Evolutionary conservation across 2,888 invertebrate species (phyloP).

Genomic region (Arctia plantaginis): DNA sequence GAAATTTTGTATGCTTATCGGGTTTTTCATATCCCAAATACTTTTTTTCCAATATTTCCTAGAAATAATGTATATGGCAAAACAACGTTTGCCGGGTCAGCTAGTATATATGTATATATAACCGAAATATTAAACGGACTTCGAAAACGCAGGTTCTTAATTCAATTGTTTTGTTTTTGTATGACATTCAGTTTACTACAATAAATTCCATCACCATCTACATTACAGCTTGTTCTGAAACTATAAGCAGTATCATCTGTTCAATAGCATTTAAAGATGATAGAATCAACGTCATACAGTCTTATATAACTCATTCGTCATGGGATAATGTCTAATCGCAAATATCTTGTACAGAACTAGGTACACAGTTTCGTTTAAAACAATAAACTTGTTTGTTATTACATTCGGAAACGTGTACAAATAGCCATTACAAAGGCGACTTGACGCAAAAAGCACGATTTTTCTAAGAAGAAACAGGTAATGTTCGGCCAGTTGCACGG

Average conservation of each 20-base stretch:
- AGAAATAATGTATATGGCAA: no score
- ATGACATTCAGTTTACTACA: background rate
- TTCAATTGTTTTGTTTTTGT: no score
- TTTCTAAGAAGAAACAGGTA: constrained; percentile 9
- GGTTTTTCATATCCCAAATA: no score
- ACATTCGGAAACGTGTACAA: constrained; percentile 17
- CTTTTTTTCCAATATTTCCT: no score
- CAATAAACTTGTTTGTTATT: constrained; percentile 23
- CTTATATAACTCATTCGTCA: constrained; percentile 17
- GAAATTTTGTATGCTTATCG: no score
- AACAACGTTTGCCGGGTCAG: no score
- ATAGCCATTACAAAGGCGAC: constrained; percentile 16
- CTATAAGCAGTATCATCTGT: background rate
- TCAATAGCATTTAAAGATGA: background rate
- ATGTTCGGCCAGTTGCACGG: background rate
- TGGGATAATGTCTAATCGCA: constrained; percentile 11
- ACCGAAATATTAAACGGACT: no score
- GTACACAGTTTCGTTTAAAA: constrained; percentile 19
- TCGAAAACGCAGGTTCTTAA: no score
- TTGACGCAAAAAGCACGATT: constrained; percentile 14
- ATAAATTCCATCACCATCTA: background rate
- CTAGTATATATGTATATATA: no score
- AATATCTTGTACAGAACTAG: constrained; percentile 21
- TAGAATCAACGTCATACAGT: background rate
- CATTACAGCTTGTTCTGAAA: background rate